Conservation (phyloP, 2,888 invertebrate genomes). For the Chloroclystis v-ata region DNA sequence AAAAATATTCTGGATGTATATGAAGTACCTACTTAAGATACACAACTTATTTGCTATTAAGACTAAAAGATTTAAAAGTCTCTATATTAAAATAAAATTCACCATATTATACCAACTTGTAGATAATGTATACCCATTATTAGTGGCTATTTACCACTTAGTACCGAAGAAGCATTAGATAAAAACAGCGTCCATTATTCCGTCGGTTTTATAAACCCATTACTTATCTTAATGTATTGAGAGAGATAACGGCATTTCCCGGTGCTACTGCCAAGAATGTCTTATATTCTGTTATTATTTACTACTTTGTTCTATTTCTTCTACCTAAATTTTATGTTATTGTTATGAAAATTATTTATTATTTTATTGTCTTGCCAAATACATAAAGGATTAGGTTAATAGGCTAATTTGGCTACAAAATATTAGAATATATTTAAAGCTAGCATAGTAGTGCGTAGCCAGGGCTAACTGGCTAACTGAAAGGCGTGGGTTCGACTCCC, state of each 20-base stretch:
- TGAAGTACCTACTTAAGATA: too few relatives aligned
- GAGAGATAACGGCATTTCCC: conserved; percentile 37
- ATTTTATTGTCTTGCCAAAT: background rate
- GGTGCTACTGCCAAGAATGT: conserved; percentile 26
- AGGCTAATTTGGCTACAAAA: too few relatives aligned
- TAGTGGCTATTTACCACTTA: background rate
- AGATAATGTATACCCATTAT: too few relatives aligned
- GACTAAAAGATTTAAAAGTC: too few relatives aligned
- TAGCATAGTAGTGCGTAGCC: too few relatives aligned
- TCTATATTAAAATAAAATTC: too few relatives aligned
- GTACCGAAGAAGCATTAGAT: conserved; percentile 17
- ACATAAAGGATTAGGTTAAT: background rate
- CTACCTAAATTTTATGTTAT: background rate
- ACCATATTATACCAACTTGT: too few relatives aligned
- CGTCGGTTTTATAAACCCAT: conserved; percentile 38
- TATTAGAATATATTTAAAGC: background rate
- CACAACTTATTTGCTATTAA: too few relatives aligned
- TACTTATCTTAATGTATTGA: conserved; percentile 31
- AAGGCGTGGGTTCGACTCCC: too few relatives aligned
- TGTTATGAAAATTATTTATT: background rate
- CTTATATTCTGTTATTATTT: conserved; percentile 14
- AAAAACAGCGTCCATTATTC: conserved; percentile 45
- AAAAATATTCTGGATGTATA: too few relatives aligned
- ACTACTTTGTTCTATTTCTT: conserved; percentile 3
- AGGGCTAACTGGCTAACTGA: too few relatives aligned